These are phyloP conservation scores for Plutella xylostella DNA, from an alignment of 2,888 invertebrate species.

Conservation along the genomic window DNA sequence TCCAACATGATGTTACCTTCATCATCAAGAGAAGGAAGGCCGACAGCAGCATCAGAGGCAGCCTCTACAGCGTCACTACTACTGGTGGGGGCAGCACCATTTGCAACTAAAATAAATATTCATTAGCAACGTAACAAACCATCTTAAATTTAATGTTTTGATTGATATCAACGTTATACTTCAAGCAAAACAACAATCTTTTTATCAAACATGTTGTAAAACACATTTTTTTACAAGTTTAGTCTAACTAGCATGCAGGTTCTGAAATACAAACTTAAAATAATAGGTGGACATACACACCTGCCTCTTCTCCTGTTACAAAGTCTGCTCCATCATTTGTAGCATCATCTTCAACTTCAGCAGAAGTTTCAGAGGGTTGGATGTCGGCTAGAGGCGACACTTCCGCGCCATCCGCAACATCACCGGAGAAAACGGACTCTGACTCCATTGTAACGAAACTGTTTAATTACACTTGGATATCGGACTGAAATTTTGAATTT, in stretches of 20 bases:
- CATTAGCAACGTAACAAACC: no score
- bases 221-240: slow-evolving; percentile 8
- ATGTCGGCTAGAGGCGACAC: slow-evolving; percentile 51
- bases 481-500: no score
- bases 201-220: no score
- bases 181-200: no score
- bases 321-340: slow-evolving; percentile 41
- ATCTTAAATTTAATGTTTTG: no score
- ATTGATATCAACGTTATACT: no score
- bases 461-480: no score
- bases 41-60: slow-evolving; percentile 27
- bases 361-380: slow-evolving; percentile 39
- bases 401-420: slow-evolving; percentile 63
- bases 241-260: background rate
- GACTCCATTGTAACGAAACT: no score
- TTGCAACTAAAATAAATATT: slow-evolving; percentile 30
- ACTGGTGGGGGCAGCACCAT: slow-evolving; percentile 51
- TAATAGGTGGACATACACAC: no score
- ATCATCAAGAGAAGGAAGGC: slow-evolving; percentile 27
- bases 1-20: slow-evolving; percentile 24
- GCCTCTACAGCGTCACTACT: slow-evolving; percentile 53
- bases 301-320: slow-evolving; percentile 37
- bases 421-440: slow-evolving; percentile 46
- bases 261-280: background rate
- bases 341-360: slow-evolving; percentile 47